A percentile compares a stretch with the other conserved stretches of the same genome.
Evolutionary conservation across 2,888 invertebrate species (phyloP).

Genomic region (Aquatica leii): DNA sequence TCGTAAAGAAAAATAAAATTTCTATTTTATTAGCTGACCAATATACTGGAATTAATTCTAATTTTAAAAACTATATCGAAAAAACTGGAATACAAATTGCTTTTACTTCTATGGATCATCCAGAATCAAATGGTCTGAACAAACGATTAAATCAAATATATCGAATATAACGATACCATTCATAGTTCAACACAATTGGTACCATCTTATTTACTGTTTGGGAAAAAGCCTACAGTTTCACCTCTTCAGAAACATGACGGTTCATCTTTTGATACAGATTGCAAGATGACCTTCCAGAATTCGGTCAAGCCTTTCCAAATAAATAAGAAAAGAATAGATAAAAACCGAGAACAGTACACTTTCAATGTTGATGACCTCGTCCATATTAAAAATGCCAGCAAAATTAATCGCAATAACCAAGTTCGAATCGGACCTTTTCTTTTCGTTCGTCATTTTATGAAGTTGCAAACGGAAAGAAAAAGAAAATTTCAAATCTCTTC

Average conservation of each 20-base stretch:
- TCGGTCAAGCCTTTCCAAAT: background rate
- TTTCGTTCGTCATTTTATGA: background rate
- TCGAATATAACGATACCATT: background rate
- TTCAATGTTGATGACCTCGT: background rate
- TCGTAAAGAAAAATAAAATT: too few relatives aligned
- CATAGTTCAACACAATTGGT: background rate
- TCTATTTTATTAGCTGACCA: background rate
- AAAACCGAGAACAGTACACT: background rate
- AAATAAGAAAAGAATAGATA: background rate
- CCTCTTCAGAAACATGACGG: background rate
- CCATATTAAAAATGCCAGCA: background rate
- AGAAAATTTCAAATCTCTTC: too few relatives aligned
- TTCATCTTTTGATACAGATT: background rate
- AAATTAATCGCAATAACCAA: background rate
- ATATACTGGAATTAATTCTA: background rate
- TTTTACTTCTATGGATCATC: background rate
- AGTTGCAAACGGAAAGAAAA: too few relatives aligned
- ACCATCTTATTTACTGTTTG: background rate
- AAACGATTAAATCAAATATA: background rate
- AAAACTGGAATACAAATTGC: background rate
- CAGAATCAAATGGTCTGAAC: background rate
- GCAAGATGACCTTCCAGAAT: background rate
- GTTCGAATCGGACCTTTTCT: too few relatives aligned
- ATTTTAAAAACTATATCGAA: background rate
- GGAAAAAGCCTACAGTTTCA: background rate